These are phyloP conservation scores for Hartigia nigra DNA, from an alignment of 2,888 invertebrate species.

Conservation along the genomic window DNA sequence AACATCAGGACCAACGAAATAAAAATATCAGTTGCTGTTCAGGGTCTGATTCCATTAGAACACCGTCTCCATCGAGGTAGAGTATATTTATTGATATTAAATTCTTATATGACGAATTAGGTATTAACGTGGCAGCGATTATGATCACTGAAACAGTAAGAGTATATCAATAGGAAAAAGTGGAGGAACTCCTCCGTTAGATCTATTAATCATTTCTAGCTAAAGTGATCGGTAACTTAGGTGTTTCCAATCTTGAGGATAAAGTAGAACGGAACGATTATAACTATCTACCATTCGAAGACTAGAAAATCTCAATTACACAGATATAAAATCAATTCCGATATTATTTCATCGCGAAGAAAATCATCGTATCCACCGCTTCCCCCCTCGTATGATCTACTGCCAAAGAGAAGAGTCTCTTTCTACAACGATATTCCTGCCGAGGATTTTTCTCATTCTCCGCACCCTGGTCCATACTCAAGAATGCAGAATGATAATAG, in stretches of 20 bases:
- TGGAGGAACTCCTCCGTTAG: not conserved
- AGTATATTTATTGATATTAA: not conserved
- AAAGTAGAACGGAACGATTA: not conserved
- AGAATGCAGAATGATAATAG: conserved; percentile 36
- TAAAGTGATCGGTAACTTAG: conserved; percentile 25
- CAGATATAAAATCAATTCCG: not conserved
- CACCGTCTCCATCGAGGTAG: not conserved
- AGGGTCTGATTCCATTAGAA: not conserved
- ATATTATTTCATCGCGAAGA: conserved; percentile 32
- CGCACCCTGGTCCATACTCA: not conserved
- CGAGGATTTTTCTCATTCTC: conserved; percentile 15
- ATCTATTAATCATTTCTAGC: not conserved
- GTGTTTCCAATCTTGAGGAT: conserved; percentile 24
- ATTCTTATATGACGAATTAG: not conserved
- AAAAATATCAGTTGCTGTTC: not conserved
- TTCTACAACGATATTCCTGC: conserved; percentile 36
- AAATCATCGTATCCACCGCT: conserved; percentile 42
- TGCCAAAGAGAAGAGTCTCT: conserved; percentile 45
- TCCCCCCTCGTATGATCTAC: conserved; percentile 33
- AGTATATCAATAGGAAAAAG: not conserved
- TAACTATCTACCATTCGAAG: not conserved
- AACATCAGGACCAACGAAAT: not conserved
- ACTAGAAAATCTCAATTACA: not conserved
- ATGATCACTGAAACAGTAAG: not conserved
- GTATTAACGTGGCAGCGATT: not conserved